Evolutionary conservation across 2,113 vertebrate species (phyloP), one percentile per base, ranked within the genome.

Genomic region (Pelecanus crispus): DNA sequence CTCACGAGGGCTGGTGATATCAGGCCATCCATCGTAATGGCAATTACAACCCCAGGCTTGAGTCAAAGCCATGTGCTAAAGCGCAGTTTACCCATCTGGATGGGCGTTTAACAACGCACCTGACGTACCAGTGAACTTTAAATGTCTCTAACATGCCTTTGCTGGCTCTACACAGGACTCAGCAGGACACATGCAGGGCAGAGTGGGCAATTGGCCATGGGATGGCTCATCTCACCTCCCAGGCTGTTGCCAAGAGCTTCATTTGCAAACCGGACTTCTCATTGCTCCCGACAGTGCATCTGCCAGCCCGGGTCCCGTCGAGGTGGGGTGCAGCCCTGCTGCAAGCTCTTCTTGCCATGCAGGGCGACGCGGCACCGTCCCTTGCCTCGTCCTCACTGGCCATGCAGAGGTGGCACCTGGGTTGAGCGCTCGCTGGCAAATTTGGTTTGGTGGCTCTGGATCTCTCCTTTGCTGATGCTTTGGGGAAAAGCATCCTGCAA

Each of bases 301-400:
- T 63, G 68, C 55, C 62, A 40, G 67, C 18, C 47, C 3, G 1
- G 13, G 34, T 56, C 24, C 49, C 3, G 6, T 50, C 0, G 9
- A 52, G 40, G 47, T 32, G 26, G 13, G 67, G 40, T 36, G 38
- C 40, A 66, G 44, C 58, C 20, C 28, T 21, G 24, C 32, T 26
- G 63, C 12, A 3, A 40, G 40, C 45, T 14, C 5, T 1, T 11
- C 29, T 17, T 61, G 45, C 25, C 45, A 61, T 0, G 0, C 36
- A 21, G 24, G 38, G n/a, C 2, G 3, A 20, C 2, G 4, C 0
- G 7, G 44, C 0, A 0, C 32, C 5, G 0, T 29, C 62, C 26
- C 42, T 59, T 26, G 26, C 21, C 26, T 44, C 29, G 32, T 49
- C 73, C 49, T 81, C 34, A 8, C 20, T 16, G 25, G 21, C 36